Conservation (phyloP, 2,888 invertebrate genomes). For the Cecidostiba fungosa region DNA sequence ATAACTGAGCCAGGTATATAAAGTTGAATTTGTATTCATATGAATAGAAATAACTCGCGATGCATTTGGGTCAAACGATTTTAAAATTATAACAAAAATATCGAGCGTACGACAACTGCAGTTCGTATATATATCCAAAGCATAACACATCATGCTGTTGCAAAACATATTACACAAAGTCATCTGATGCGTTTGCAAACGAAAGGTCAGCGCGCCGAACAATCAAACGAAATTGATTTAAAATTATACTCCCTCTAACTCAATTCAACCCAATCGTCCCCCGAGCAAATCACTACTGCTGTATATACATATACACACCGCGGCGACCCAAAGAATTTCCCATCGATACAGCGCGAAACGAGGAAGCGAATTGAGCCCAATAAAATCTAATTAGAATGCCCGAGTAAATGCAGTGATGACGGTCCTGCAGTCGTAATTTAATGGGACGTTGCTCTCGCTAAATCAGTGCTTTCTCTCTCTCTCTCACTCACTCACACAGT, state of each 20-base stretch:
- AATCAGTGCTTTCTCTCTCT: background rate
- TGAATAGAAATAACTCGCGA: background rate
- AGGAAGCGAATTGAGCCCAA: constrained; percentile 4
- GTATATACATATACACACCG: background rate
- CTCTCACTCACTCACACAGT: constrained; percentile 17
- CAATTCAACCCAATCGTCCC: background rate
- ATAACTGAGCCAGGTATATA: too few species aligned
- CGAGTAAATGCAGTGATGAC: background rate
- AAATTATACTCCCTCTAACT: background rate
- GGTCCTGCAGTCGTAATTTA: background rate
- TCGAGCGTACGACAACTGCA: background rate
- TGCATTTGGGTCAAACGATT: background rate
- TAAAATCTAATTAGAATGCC: constrained; percentile 28
- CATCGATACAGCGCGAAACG: background rate
- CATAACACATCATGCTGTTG: too few species aligned
- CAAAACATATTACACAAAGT: background rate
- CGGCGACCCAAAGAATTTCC: background rate
- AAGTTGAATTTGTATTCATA: too few species aligned
- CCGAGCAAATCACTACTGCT: background rate
- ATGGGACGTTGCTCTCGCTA: background rate
- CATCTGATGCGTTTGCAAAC: background rate
- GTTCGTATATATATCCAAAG: background rate
- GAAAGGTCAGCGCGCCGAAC: background rate
- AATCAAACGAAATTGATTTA: constrained; percentile 8
- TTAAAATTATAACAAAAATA: background rate